These are phyloP conservation scores for Hydrozoanthus gracilis DNA, from an alignment of 92 coral and sea anemone genomes.

Conservation along the genomic window DNA sequence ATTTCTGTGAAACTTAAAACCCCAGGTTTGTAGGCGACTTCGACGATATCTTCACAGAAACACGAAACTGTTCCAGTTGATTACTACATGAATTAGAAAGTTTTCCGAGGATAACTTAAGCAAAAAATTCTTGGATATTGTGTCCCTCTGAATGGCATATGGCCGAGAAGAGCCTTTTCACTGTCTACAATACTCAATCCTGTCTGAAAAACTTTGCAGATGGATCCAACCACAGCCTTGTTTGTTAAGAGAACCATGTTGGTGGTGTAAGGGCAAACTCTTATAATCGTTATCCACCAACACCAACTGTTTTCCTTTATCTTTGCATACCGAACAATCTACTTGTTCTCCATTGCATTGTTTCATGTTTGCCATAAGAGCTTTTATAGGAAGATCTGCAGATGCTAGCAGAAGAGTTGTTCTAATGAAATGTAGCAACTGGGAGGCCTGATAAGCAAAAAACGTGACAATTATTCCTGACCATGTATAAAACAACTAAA, in stretches of 20 bases:
- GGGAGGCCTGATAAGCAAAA: slow-evolving; percentile 34
- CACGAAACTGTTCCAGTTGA: slow-evolving; percentile 3
- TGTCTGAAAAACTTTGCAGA: slow-evolving; percentile 18
- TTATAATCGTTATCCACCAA: slow-evolving; percentile 41
- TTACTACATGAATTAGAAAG: slow-evolving; percentile 4
- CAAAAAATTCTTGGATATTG: slow-evolving; percentile 12
- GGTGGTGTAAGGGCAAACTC: slow-evolving; percentile 62
- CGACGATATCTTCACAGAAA: background rate
- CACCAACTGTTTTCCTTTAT: slow-evolving; percentile 51
- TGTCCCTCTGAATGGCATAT: slow-evolving; percentile 8
- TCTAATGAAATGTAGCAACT: slow-evolving; percentile 34
- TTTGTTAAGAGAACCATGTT: slow-evolving; percentile 58
- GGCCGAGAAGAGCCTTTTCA: background rate
- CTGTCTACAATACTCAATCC: background rate
- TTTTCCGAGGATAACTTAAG: slow-evolving; percentile 13
- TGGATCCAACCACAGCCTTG: slow-evolving; percentile 55
- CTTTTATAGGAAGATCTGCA: slow-evolving; percentile 68
- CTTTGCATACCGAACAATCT: slow-evolving; percentile 66
- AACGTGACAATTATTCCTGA: background rate
- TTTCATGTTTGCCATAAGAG: slow-evolving; percentile 65
- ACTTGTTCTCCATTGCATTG: slow-evolving; percentile 62
- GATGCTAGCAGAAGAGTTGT: slow-evolving; percentile 63
- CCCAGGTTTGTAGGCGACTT: background rate
- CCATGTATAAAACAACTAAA: too few relatives aligned
- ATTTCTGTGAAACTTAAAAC: too few relatives aligned